A percentile compares a stretch with the other conserved stretches of the same genome.
Conservation (phyloP, 2,888 invertebrate species). For the Coelogynopora nodosa region DNA sequence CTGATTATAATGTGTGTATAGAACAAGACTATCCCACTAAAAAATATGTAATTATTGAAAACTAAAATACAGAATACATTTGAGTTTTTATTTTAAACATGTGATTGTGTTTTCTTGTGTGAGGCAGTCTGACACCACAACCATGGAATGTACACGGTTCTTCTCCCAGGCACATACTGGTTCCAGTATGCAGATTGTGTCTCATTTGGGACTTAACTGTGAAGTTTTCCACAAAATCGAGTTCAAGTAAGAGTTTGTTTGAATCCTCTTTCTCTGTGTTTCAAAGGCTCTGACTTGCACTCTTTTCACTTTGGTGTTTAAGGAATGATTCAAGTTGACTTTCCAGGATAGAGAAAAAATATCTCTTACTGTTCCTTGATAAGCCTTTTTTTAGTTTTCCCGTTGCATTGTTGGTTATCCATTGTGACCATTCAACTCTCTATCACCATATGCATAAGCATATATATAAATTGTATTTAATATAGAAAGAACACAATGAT, state of each 20-base stretch:
- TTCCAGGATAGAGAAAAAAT: background rate
- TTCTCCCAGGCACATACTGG: background rate
- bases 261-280: background rate
- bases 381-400: background rate
- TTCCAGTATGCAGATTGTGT: background rate
- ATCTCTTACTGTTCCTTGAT: background rate
- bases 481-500: no score
- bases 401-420: background rate
- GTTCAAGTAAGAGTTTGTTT: background rate
- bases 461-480: no score
- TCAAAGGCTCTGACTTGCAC: background rate
- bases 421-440: background rate
- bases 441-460: no score
- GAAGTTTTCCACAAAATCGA: background rate
- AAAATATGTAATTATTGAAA: no score
- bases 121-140: background rate
- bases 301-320: background rate
- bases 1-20: no score
- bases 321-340: background rate
- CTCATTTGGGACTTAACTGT: constrained; percentile 1
- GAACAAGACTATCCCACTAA: no score
- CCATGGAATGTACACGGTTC: background rate
- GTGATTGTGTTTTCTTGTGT: background rate
- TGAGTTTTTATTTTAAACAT: no score
- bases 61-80: no score